phyloP scores from a whole-genome alignment of 2,113 vertebrate genomes.

The Chelonoidis abingdonii region DNA sequence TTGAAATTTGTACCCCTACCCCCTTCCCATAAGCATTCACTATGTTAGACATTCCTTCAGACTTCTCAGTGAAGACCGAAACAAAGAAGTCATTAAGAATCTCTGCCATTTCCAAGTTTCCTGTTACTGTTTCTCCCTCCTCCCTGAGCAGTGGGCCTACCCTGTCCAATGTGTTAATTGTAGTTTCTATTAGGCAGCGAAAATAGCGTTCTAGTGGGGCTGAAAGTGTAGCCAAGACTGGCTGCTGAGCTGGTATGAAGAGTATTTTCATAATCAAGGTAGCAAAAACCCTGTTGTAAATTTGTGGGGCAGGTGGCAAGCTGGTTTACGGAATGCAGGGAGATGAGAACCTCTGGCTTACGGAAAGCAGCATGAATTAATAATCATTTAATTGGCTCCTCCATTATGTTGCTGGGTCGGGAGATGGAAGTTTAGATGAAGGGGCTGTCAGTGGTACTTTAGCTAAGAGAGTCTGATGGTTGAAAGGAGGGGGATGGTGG shows the following conservation, averaged over 20 bases:
- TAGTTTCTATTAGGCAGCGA: neutral
- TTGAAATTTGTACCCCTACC: no score
- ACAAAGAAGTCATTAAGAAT: no score
- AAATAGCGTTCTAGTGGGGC: neutral
- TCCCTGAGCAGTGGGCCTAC: no score
- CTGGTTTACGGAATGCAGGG: slow-evolving; percentile 94
- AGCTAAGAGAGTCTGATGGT: slow-evolving; percentile 76
- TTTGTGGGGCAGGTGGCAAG: slow-evolving; percentile 86
- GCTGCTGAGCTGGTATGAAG: neutral
- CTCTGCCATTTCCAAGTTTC: no score
- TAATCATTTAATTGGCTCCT: slow-evolving; percentile 97
- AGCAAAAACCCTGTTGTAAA: slow-evolving; percentile 78
- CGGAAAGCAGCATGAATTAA: slow-evolving; percentile 99
- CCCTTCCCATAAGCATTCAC: no score
- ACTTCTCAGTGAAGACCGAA: no score
- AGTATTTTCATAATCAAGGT: slow-evolving; percentile 39
- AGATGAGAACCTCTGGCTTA: slow-evolving; percentile 93
- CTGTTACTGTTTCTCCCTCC: no score
- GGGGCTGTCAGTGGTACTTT: slow-evolving; percentile 84
- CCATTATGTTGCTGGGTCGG: slow-evolving; percentile 86
- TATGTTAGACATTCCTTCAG: no score
- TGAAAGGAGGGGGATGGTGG: slow-evolving; percentile 11
- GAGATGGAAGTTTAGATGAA: slow-evolving; percentile 85
- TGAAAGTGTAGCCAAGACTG: slow-evolving; percentile 22
- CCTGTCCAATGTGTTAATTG: neutral